Percentiles rank a stretch among this genome's conserved stretches.
phyloP scores from a whole-genome alignment of 1,140 invertebrate genomes.

The Calliphora vicina region DNA sequence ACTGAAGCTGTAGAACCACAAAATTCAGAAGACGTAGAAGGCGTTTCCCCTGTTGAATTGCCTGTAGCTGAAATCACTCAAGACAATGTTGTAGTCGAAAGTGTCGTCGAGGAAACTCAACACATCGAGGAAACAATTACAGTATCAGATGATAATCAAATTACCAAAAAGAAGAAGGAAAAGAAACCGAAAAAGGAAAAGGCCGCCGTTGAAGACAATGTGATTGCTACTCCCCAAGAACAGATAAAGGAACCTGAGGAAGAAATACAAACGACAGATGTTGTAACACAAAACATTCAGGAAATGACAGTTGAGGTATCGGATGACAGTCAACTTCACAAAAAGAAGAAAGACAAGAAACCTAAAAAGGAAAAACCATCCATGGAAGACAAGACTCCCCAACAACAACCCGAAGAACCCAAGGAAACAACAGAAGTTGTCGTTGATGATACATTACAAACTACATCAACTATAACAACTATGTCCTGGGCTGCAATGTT shows the following conservation, averaged over 20 bases:
- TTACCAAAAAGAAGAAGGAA: neutral
- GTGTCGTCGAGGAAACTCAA: no score
- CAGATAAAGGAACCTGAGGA: neutral
- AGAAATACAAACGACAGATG: neutral
- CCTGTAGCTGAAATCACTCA: no score
- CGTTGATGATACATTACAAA: no score
- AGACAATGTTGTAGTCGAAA: no score
- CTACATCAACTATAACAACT: neutral
- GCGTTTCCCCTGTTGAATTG: no score
- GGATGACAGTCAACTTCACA: neutral
- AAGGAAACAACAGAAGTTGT: neutral
- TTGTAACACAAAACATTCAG: no score
- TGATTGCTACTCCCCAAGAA: no score
- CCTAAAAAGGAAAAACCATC: neutral
- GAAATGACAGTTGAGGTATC: no score
- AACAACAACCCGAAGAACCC: no score
- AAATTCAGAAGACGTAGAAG: no score
- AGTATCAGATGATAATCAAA: neutral
- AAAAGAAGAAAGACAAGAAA: neutral
- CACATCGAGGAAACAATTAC: neutral
- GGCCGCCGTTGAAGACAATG: no score
- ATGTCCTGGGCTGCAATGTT: neutral
- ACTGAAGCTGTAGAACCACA: neutral
- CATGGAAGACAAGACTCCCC: neutral
- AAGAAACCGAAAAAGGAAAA: neutral